These are phyloP conservation scores for Gallinago jamesoni DNA, from an alignment of 2,113 vertebrate genomes.

Conservation along the genomic window DNA sequence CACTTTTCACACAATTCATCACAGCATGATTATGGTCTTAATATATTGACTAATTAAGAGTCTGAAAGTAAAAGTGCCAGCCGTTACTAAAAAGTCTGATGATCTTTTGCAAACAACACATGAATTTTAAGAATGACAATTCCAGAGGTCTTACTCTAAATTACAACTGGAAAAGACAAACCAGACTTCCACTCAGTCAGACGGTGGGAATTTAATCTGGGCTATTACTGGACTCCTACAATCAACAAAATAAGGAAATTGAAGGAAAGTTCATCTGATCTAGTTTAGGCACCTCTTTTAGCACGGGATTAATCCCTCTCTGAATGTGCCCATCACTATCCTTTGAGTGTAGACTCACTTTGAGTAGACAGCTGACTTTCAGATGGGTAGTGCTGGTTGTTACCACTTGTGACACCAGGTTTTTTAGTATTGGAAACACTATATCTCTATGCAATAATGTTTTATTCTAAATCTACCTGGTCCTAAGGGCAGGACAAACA, in stretches of 20 bases:
- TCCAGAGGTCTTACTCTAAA: not conserved
- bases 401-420: not conserved
- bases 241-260: not conserved
- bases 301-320: not conserved
- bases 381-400: not conserved
- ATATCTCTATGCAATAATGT: not conserved
- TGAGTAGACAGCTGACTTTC: not conserved
- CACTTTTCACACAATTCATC: not conserved
- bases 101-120: not conserved
- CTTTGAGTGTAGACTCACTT: not conserved
- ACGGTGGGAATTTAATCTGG: not conserved
- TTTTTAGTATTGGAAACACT: not conserved
- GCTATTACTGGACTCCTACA: not conserved
- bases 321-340: not conserved
- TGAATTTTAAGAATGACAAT: not conserved
- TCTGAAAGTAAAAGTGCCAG: not conserved
- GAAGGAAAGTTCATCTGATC: not conserved
- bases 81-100: not conserved
- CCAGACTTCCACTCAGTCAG: not conserved
- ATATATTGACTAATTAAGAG: slow-evolving; percentile 17
- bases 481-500: not conserved
- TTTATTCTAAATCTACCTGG: slow-evolving; percentile 18
- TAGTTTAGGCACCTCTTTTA: not conserved
- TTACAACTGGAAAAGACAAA: not conserved
- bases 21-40: not conserved